Evolutionary conservation across 2,888 invertebrate genomes (phyloP), one percentile per base, ranked within the genome.

Genomic region (Acanthosepion esculentum): DNA sequence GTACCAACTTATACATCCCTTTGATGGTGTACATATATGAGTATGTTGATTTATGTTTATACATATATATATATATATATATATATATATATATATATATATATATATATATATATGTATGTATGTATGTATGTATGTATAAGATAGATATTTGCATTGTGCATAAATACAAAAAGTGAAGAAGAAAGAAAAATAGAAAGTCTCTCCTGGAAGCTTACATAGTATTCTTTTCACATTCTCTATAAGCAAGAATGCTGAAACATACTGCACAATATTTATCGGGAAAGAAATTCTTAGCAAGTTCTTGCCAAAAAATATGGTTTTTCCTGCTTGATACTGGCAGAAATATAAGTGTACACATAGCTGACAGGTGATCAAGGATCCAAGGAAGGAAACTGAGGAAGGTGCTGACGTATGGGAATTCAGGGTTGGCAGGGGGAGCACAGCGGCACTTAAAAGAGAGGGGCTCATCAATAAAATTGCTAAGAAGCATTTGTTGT

Each of bases 21-120:
- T 18, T 55, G 18, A 12, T 12, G 15, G 20, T 55, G 18, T 55
- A 20, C 20, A 20, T 55, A 20, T 55, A 3, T 55, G 55, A 18
- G 55, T 55, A 18, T 55, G 20, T 55, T 15, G 4, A 18, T 64
- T 0, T 64, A 29, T 64, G 0, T 64, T 0, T 64, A 12, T 64
- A 29, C 6, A 8, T 64, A 8, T 29, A 29, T 64, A 8, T 64
- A 8, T 64, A 29, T 29, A 8, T 64, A 64, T 64, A 64, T 78
- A 78, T 78, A 78, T 78, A 78, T 78, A 78, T 78, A 78, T n/a
- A 78, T 78, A 78, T 78, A 78, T n/a, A 78, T 78, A 78, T 78
- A 78, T 64, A 12, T 64, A 29, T 26, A 8, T 64, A 8, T 29
- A 29, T 64, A 8, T 64, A 8, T 64, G 6, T 29, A 8, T 64